Conservation (phyloP, 2,113 vertebrate species). For the Jacana jacana region DNA sequence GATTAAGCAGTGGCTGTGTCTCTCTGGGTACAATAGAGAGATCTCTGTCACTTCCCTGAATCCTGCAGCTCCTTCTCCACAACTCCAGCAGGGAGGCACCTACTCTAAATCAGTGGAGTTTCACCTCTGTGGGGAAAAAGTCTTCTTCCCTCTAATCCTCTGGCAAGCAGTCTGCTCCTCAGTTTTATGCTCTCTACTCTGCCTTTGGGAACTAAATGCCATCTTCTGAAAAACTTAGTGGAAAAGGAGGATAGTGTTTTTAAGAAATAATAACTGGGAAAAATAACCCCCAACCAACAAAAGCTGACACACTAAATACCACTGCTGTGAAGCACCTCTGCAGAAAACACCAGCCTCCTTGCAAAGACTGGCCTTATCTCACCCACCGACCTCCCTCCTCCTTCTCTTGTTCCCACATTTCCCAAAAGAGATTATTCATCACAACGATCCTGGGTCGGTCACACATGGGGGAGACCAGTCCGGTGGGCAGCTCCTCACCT, state of each 20-base stretch:
- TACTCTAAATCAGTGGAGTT: neutral
- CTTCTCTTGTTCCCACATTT: neutral
- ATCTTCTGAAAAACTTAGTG: neutral
- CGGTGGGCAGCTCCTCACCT: neutral
- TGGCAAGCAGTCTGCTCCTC: neutral
- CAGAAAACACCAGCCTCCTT: neutral
- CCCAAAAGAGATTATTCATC: neutral
- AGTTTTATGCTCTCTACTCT: neutral
- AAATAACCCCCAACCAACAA: neutral
- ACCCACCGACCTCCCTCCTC: neutral
- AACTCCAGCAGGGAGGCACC: neutral
- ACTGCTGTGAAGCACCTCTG: neutral
- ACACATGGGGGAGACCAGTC: neutral
- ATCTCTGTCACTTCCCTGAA: neutral
- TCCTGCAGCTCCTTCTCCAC: neutral
- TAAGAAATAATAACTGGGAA: neutral
- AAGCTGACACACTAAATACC: neutral
- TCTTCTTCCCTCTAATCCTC: neutral
- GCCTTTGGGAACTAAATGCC: neutral
- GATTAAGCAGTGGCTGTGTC: neutral
- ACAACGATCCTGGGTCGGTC: rapidly evolving
- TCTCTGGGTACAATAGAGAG: neutral
- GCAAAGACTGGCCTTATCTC: neutral
- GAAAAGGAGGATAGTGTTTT: neutral
- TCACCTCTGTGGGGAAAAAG: neutral